Conservation (phyloP, 1,140 invertebrate species). For the Ostrea edulis region DNA sequence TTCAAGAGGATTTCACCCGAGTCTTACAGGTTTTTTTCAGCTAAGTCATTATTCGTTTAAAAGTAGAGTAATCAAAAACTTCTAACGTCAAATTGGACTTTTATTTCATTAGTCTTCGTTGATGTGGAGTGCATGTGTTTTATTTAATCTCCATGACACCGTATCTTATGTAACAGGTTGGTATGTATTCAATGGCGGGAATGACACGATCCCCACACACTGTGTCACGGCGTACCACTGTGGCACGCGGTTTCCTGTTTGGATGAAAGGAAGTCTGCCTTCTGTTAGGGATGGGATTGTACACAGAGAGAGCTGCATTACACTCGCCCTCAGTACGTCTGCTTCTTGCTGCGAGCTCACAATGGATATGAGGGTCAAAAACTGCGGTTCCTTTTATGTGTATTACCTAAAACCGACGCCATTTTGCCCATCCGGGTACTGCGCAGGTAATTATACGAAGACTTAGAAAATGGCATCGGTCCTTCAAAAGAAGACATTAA, state of each 20-base stretch:
- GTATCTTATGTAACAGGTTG: slow-evolving; percentile 42
- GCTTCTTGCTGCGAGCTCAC: slow-evolving; percentile 51
- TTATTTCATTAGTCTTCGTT: no score
- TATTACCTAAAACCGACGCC: slow-evolving; percentile 55
- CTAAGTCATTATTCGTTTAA: no score
- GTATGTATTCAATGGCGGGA: slow-evolving; percentile 54
- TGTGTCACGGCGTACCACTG: slow-evolving; percentile 60
- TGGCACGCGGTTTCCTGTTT: slow-evolving; percentile 64
- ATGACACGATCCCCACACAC: slow-evolving; percentile 56
- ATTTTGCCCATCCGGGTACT: slow-evolving; percentile 58
- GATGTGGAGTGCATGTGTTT: no score
- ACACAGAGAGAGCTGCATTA: slow-evolving; percentile 49
- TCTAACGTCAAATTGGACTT: no score
- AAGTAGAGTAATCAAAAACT: no score
- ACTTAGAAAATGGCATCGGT: no score
- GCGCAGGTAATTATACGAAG: slow-evolving; percentile 54
- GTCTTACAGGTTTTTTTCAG: no score
- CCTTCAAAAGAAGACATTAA: no score
- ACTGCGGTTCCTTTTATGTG: slow-evolving; percentile 60
- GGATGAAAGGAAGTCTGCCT: slow-evolving; percentile 57
- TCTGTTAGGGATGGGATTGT: slow-evolving; percentile 45
- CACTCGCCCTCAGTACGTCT: not conserved
- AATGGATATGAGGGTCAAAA: slow-evolving; percentile 51
- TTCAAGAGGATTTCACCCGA: no score
- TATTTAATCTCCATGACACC: not conserved